Evolutionary conservation across 2,888 invertebrate species (phyloP), one percentile per base, ranked within the genome.

Genomic region (Synergus umbraculus): DNA sequence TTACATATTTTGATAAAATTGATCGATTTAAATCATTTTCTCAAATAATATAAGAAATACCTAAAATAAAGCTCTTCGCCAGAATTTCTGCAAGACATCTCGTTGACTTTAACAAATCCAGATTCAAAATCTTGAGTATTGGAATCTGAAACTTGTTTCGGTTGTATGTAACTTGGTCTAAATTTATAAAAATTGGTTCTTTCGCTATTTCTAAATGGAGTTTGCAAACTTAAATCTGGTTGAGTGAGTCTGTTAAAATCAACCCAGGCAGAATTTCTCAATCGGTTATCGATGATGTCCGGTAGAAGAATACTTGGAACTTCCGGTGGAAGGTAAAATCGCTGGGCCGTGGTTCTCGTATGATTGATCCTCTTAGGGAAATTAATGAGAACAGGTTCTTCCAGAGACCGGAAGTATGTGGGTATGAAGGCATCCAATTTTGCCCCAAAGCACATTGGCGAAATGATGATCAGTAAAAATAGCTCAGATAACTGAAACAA

Each of bases 11-110:
- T 63, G 12, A 73, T 5, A 1, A 29, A 13, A 63, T 37, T 37
- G 37, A 37, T 4, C 9, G 41, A 41, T 65, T 65, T 41, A 37
- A 65, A 5, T 65, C 12, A 15, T n/a, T 18, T 9, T 29, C 54
- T 22, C 15, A 41, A 37, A 37, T 64, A 65, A 66, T 8, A 44
- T 44, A 43, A 54, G 29, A 63, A 18, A 8, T 85, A 87, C 87
- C 84, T 83, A 79, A 90, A 90, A 79, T 86, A 88, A 18, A 87
- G 65, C 41, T 87, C 87, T 15, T 86, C 83, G 1, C 85, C 87
- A 43, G 82, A 80, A 85, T 89, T 87, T 65, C 86, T 87, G 60
- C 90, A 90, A 18, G 87, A 85, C 88, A 90, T 89, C 44, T 88
- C 88, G n/a, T 80, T 86, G 3, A 89, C 80, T 54, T 64, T 85